Conservation (phyloP, 2,113 vertebrate species). For the Cathartes aura region DNA sequence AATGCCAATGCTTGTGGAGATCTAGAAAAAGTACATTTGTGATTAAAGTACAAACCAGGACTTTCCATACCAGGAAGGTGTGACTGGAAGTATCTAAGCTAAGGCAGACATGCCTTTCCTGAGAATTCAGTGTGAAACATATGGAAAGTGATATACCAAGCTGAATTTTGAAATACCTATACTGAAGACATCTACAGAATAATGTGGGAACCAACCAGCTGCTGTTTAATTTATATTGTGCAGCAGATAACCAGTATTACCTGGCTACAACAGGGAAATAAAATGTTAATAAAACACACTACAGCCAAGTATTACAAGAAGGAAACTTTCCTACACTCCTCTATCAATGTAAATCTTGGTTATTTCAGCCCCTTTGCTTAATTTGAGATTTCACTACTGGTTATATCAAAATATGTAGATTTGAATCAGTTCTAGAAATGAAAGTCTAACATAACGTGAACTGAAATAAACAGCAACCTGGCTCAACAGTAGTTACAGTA, state of each 20-base stretch:
- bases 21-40: neutral
- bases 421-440: neutral
- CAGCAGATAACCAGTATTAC: neutral
- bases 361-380: neutral
- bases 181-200: neutral
- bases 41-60: neutral
- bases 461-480: neutral
- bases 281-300: neutral
- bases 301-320: neutral
- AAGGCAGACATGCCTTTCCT: neutral
- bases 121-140: conserved; percentile 21
- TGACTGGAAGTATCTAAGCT: neutral
- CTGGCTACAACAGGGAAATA: neutral
- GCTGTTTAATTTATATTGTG: neutral
- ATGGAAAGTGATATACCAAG: neutral
- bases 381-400: neutral
- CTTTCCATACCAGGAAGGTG: neutral
- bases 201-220: neutral
- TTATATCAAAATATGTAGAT: neutral
- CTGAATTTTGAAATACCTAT: neutral
- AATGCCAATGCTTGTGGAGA: neutral
- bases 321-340: neutral
- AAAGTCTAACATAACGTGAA: neutral
- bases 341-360: neutral
- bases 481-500: neutral